Percentiles rank a stretch among this genome's conserved stretches.
phyloP scores from a whole-genome alignment of 2,888 invertebrate genomes.

The Drosophila anomalata region DNA sequence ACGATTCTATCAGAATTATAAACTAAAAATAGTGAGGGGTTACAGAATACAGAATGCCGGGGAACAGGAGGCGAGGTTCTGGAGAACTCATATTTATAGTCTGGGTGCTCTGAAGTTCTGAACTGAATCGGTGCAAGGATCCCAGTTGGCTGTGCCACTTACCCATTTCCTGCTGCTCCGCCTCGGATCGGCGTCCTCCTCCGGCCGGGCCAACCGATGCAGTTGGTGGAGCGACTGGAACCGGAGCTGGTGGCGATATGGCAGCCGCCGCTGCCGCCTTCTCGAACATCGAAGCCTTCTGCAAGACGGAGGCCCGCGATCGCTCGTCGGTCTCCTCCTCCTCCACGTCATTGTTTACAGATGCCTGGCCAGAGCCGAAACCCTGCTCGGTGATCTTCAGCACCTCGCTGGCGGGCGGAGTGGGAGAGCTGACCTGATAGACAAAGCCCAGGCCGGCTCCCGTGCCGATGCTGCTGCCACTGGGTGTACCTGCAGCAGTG shows the following conservation, averaged over 20 bases:
- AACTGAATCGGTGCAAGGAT: slow-evolving; percentile 13
- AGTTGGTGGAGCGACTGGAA: slow-evolving; percentile 23
- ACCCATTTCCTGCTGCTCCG: slow-evolving; percentile 81
- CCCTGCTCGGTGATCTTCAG: slow-evolving; percentile 82
- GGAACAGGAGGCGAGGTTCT: slow-evolving; percentile 1
- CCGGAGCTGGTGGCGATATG: slow-evolving; percentile 43
- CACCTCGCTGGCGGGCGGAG: slow-evolving; percentile 75
- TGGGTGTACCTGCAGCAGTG: slow-evolving; percentile 81
- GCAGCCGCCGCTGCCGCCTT: slow-evolving; percentile 81
- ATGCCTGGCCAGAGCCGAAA: background rate
- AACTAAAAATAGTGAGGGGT: background rate
- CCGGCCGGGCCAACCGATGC: slow-evolving; percentile 16
- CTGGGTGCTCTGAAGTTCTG: slow-evolving; percentile 35
- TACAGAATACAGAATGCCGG: background rate
- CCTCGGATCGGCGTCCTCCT: slow-evolving; percentile 59
- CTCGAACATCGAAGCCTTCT: slow-evolving; percentile 84
- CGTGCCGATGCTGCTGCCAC: slow-evolving; percentile 74
- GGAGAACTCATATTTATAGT: slow-evolving; percentile 8
- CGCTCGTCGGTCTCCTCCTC: slow-evolving; percentile 81
- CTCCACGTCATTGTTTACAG: slow-evolving; percentile 8
- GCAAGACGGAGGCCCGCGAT: slow-evolving; percentile 83
- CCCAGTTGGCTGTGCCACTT: slow-evolving; percentile 54
- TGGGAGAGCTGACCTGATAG: slow-evolving; percentile 80
- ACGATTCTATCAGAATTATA: slow-evolving; percentile 8
- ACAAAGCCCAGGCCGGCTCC: slow-evolving; percentile 75